A percentile compares a stretch with the other conserved stretches of the same genome.
phyloP scores from a whole-genome alignment of 2,888 invertebrate genomes.

The Amphipoea oculea region DNA sequence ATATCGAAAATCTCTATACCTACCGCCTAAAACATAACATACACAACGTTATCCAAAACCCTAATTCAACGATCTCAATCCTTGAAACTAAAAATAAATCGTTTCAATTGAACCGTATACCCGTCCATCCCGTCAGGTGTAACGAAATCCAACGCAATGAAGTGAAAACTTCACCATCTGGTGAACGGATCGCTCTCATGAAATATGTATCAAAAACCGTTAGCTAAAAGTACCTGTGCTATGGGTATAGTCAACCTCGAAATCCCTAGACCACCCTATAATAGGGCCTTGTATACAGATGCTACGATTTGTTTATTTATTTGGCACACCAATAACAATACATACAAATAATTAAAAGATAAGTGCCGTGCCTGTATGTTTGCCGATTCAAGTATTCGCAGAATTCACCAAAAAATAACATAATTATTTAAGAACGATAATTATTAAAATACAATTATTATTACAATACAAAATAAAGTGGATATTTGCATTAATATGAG shows the following conservation, averaged over 20 bases:
- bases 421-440: background rate
- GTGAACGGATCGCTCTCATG: constrained; percentile 67
- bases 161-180: constrained; percentile 74
- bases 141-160: constrained; percentile 71
- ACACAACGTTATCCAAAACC: background rate
- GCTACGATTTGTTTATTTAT: background rate
- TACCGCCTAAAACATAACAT: background rate
- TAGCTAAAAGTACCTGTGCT: constrained; percentile 18
- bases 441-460: background rate
- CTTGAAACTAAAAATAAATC: constrained; percentile 49
- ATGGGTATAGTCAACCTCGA: background rate
- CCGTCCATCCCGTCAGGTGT: constrained; percentile 42
- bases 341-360: background rate
- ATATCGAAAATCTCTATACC: background rate
- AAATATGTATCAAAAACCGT: constrained; percentile 72
- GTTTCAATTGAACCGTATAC: constrained; percentile 41
- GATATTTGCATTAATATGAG: background rate
- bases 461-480: too few species aligned
- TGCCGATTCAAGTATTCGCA: background rate
- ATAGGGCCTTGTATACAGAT: background rate
- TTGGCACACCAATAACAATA: background rate
- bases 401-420: background rate
- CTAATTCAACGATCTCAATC: constrained; percentile 10
- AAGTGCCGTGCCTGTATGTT: background rate
- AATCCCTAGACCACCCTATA: background rate